Evolutionary conservation across 2,113 vertebrate genomes (phyloP), one percentile per base, ranked within the genome.

Genomic region (Chamaea fasciata): DNA sequence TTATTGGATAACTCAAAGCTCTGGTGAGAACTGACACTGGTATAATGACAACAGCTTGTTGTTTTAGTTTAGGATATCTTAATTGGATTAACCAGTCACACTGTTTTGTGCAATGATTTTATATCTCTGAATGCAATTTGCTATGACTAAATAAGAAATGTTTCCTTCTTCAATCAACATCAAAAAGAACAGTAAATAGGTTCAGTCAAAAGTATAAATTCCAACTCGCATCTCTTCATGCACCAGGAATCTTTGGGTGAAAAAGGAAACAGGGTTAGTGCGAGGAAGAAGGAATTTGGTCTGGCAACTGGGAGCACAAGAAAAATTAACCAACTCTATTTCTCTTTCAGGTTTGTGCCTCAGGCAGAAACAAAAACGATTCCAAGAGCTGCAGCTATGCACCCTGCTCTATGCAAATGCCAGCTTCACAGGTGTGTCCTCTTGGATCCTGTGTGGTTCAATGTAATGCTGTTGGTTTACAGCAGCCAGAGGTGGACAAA

Each of bases 101-200:
- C 94, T 79, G 19, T 76, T 87, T 76, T 90, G 55, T 57, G n/a
- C 55, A n/a, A 92, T 86, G 56, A 89, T 80, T 97, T 67, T 91
- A 15, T 63, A 87, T 70, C 71, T 67, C 76, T 91, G 55, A 90
- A 87, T 57, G 27, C 22, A 83, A 65, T 78, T 95, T 96, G 67
- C 67, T 76, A 21, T 70, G 39, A 91, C 76, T 91, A 70, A 95
- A 87, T 53, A 81, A 42, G 79, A 94, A 89, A 37, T 15, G 10
- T 82, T 92, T 94, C 52, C 21, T 76, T 97, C 80, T 65, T 85
- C 69, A 79, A 16, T 6, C 7, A 24, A 78, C 27, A 74, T 41
- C 33, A 78, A 42, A 4, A 83, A 46, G 35, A 89, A 63, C 0
- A 0, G 30, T 33, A 77, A 83, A 30, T 24, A 81, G 14, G 28